Percentiles rank a stretch among this genome's conserved stretches.
Conservation (phyloP, 2,113 vertebrate species). For the Neotragus pygmaeus region DNA sequence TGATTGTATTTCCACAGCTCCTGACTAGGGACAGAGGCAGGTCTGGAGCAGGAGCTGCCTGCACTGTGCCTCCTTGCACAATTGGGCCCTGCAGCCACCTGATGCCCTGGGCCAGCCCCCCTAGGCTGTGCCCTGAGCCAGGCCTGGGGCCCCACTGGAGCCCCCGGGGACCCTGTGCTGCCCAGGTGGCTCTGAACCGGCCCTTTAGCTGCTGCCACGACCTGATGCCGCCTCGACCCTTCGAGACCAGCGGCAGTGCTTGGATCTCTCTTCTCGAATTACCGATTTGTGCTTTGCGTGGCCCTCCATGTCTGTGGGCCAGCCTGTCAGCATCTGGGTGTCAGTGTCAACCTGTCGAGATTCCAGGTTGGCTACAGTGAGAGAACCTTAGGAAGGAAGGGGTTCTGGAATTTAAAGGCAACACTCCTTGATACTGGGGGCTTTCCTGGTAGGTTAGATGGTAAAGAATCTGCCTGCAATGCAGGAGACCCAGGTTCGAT, state of each 20-base stretch:
- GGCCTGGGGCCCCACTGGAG: background rate
- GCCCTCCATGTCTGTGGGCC: conserved; percentile 56
- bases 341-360: background rate
- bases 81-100: background rate
- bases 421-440: background rate
- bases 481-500: background rate
- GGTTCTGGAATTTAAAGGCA: background rate
- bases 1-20: conserved; percentile 54
- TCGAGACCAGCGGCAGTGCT: conserved; percentile 51
- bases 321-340: conserved; percentile 46
- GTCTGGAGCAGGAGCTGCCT: background rate
- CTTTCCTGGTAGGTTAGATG: background rate
- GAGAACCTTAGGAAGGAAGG: background rate
- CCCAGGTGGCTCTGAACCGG: conserved; percentile 4
- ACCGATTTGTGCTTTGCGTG: conserved; percentile 44
- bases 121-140: background rate
- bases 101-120: background rate
- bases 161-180: background rate
- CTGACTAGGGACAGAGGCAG: conserved; percentile 23
- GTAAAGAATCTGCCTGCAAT: background rate
- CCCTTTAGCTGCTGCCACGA: conserved; percentile 62
- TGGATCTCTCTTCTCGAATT: conserved; percentile 39
- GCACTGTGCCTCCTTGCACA: background rate
- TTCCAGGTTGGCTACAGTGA: background rate
- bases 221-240: conserved; percentile 33